Percentiles rank a stretch among this genome's conserved stretches.
These are phyloP conservation scores for Gadus macrocephalus DNA, from an alignment of 2,113 vertebrate genomes.

Conservation along the genomic window DNA sequence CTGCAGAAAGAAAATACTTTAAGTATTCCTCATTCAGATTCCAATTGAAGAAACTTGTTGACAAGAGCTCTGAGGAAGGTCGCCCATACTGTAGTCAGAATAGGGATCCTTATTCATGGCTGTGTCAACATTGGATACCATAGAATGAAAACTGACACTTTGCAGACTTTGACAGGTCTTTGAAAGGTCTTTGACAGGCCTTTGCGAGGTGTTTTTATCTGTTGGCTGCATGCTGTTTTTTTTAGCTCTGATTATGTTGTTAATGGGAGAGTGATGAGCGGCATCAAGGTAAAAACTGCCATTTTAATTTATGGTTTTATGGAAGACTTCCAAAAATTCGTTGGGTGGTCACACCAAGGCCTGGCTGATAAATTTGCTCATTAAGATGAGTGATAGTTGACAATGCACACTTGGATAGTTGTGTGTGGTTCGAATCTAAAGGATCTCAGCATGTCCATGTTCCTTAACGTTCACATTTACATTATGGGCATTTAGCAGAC, in stretches of 20 bases:
- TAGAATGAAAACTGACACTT: constrained; percentile 16
- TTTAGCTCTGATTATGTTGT: constrained; percentile 39
- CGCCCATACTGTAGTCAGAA: constrained; percentile 9
- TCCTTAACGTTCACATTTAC: too few species aligned
- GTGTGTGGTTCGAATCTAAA: too few species aligned
- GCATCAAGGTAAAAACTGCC: constrained; percentile 68
- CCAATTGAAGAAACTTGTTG: too few species aligned
- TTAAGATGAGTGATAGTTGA: too few species aligned
- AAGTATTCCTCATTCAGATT: too few species aligned
- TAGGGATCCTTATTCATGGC: constrained; percentile 25
- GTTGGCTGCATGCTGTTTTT: constrained; percentile 34
- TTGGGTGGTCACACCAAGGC: constrained; percentile 28
- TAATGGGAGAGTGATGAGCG: constrained; percentile 48
- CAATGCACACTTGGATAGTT: too few species aligned
- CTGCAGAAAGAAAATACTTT: too few species aligned
- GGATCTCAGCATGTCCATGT: too few species aligned
- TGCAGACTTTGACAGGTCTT: constrained; percentile 33
- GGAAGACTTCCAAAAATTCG: constrained; percentile 47
- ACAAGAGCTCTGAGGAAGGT: too few species aligned
- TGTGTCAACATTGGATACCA: constrained; percentile 52
- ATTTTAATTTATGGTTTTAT: constrained; percentile 66
- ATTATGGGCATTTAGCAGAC: too few species aligned
- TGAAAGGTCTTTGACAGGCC: background rate
- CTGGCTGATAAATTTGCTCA: too few species aligned
- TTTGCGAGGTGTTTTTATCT: constrained; percentile 39